phyloP scores from a whole-genome alignment of 2,113 vertebrate species.

The Trichechus manatus region DNA sequence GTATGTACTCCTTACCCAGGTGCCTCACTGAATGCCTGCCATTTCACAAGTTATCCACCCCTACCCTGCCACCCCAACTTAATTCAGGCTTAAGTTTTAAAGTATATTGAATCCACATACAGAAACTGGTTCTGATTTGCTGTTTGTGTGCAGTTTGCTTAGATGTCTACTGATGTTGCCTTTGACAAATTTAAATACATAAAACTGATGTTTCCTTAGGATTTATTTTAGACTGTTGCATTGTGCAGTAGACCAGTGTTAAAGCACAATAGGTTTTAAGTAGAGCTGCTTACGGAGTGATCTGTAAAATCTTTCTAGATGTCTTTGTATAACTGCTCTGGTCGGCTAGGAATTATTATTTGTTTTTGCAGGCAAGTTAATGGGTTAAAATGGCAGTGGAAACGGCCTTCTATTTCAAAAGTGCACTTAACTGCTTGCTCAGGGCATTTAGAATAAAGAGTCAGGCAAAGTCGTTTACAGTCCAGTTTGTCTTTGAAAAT shows the following conservation, averaged over 20 bases:
- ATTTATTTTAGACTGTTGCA: conserved; percentile 46
- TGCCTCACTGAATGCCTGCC: neutral
- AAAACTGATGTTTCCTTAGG: conserved; percentile 58
- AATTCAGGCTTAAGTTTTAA: conserved; percentile 54
- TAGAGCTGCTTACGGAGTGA: conserved; percentile 67
- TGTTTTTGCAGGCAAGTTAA: conserved; percentile 78
- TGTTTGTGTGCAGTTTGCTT: conserved; percentile 64
- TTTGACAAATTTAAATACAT: conserved; percentile 64
- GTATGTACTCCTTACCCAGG: neutral
- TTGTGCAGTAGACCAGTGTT: conserved; percentile 32
- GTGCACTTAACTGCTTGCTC: conserved; percentile 87
- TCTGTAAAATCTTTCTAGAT: conserved; percentile 79
- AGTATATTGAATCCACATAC: conserved; percentile 1
- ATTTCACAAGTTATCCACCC: neutral
- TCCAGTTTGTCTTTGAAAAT: conserved; percentile 84
- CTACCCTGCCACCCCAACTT: neutral
- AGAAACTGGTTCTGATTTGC: conserved; percentile 37
- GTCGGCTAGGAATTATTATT: conserved; percentile 58
- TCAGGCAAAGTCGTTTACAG: conserved; percentile 82
- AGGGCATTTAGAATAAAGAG: conserved; percentile 84
- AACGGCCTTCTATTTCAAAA: conserved; percentile 84
- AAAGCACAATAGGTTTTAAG: conserved; percentile 77
- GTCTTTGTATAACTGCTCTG: conserved; percentile 74
- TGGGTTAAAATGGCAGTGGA: conserved; percentile 84
- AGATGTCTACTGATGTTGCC: conserved; percentile 49